Evolutionary conservation across 1,140 invertebrate genomes (phyloP), one percentile per base, ranked within the genome.

Genomic region (Saccostrea echinata): DNA sequence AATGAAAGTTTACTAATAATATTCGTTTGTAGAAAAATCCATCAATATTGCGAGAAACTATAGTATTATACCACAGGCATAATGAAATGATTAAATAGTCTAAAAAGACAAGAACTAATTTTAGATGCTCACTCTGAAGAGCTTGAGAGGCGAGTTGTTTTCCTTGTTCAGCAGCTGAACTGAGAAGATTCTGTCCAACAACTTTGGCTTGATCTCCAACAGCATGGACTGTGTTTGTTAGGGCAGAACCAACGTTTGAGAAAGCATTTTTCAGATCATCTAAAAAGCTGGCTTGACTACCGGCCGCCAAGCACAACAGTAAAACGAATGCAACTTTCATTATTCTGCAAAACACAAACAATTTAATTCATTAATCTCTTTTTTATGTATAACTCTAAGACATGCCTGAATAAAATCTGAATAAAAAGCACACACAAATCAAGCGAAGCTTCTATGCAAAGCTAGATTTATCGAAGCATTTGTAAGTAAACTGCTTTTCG

Each of bases 221-320:
- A n/a, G 33, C 53, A 43, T 57, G 57, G 33, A 64, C 52, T 27
- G 84, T 84, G 24, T 11, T 35, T 13, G 53, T 68, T n/a, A 84
- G 61, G 33, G 84, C 84, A 18, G 52, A 12, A 11, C 84, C 84
- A n/a, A 84, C 27, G 16, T 57, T 57, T 18, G 27, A 8, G 30
- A 84, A 57, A n/a, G 84, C 27, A 43, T 6, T 43, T 55, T 84
- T 84, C 24, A 84, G 27, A 61, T 84, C 84, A 33, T 84, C 84
- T 18, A 84, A 64, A 55, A 84, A 84, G n/a, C 24, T 84, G 33
- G 84, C 84, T 30, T 84, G 84, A 35, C 53, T 64, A 13, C 84
- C 84, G 35, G 57, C 53, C 13, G 33, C 57, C 1, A 84, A 64
- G 68, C 68, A 76, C 53, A 84, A 53, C 18, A 57, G 18, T 33